Percentiles rank a stretch among this genome's conserved stretches.
Evolutionary conservation across 2,888 invertebrate species (phyloP).

Genomic region (Andricus quercusramuli): DNA sequence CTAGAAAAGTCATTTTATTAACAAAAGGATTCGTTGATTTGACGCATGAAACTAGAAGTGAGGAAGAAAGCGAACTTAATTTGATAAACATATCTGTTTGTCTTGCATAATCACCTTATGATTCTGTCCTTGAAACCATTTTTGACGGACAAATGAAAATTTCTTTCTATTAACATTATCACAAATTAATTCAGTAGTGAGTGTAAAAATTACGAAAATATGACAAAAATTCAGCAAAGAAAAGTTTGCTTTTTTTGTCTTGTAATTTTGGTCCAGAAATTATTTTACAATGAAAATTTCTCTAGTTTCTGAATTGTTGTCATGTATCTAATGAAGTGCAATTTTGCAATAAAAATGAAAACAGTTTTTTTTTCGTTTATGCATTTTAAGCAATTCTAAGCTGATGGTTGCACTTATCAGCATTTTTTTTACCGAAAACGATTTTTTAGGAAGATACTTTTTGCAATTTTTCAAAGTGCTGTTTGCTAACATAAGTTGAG

Average conservation of each 20-base stretch:
- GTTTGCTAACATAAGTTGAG: constrained; percentile 7
- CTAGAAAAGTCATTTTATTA: background rate
- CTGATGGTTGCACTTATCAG: too few species aligned
- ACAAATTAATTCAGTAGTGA: background rate
- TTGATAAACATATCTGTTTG: constrained; percentile 22
- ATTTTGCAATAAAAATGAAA: background rate
- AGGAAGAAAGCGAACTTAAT: constrained; percentile 16
- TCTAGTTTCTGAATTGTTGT: background rate
- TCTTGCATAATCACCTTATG: background rate
- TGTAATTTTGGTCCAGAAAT: background rate
- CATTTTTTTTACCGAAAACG: background rate
- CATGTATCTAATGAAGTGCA: background rate
- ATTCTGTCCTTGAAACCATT: constrained; percentile 13
- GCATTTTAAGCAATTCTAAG: background rate
- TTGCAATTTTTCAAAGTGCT: background rate
- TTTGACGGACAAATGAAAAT: constrained; percentile 4
- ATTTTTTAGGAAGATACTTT: background rate
- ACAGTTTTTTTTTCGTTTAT: background rate
- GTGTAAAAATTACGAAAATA: background rate
- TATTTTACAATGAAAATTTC: background rate
- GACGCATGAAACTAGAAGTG: background rate
- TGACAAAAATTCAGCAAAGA: too few species aligned
- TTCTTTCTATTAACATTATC: background rate
- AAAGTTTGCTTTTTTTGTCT: too few species aligned
- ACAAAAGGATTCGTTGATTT: background rate